Evolutionary conservation across 2,888 invertebrate species (phyloP).

Genomic region (Papilio gigon): DNA sequence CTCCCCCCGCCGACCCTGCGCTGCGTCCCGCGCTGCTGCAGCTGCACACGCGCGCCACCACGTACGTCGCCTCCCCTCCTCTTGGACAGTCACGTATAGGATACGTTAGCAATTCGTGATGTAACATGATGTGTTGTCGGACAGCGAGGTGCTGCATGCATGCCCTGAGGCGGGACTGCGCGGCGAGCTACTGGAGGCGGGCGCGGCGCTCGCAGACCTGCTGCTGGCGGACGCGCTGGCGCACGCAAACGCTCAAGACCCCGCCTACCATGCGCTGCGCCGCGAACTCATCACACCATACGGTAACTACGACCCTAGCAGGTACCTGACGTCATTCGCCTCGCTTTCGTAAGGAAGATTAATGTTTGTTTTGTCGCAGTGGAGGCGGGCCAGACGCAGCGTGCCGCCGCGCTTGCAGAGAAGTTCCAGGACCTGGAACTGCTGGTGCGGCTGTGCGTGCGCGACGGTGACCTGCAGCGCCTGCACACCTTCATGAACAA

Average conservation of each 20-base stretch:
- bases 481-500: constrained; percentile 68
- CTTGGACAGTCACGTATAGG: not conserved
- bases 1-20: constrained; percentile 50
- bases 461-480: constrained; percentile 84
- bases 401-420: constrained; percentile 92
- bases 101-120: not conserved
- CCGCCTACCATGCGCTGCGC: constrained; percentile 85
- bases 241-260: constrained; percentile 48
- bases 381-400: constrained; percentile 88
- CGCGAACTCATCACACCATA: constrained; percentile 85
- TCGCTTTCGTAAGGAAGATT: not conserved
- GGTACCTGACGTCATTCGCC: too few relatives aligned
- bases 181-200: constrained; percentile 64
- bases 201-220: constrained; percentile 62
- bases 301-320: constrained; percentile 81
- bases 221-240: constrained; percentile 54
- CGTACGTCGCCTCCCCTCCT: constrained; percentile 45
- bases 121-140: too few relatives aligned
- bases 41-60: constrained; percentile 55
- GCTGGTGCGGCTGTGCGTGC: constrained; percentile 90
- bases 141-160: constrained; percentile 76
- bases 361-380: constrained; percentile 73
- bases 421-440: constrained; percentile 94
- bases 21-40: constrained; percentile 57
- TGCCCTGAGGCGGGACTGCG: constrained; percentile 81